phyloP scores from a whole-genome alignment of 2,113 vertebrate species.

The Cyanistes caeruleus region DNA sequence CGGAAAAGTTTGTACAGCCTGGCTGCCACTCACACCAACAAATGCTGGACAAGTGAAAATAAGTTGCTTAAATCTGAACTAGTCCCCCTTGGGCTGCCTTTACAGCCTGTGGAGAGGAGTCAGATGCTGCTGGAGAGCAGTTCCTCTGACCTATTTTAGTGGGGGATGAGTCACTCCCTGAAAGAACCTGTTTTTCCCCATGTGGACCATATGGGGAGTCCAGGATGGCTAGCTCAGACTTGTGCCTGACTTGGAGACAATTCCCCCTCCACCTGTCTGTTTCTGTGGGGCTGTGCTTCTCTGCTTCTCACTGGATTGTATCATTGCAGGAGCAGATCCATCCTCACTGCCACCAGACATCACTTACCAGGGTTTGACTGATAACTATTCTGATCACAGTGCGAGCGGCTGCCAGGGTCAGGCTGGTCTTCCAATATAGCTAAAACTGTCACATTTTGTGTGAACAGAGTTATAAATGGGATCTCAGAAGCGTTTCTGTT shows the following conservation, averaged over 20 bases:
- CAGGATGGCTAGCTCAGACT: conserved; percentile 25
- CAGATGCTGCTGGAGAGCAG: background rate
- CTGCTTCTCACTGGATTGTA: background rate
- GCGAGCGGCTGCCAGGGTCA: conserved; percentile 40
- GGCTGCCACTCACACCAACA: background rate
- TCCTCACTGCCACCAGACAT: background rate
- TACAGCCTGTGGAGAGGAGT: conserved; percentile 3
- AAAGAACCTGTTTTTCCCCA: conserved; percentile 59
- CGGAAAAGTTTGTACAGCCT: background rate
- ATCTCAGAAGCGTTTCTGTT: background rate
- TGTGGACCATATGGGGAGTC: background rate
- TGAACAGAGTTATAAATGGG: conserved; percentile 17
- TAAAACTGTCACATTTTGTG: conserved; percentile 51
- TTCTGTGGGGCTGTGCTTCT: background rate
- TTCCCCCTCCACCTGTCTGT: background rate
- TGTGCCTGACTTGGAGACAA: background rate
- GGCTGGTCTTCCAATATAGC: background rate
- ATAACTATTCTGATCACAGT: conserved; percentile 58
- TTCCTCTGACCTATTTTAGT: conserved; percentile 56
- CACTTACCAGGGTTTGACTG: background rate
- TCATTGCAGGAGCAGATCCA: background rate
- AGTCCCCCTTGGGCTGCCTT: background rate
- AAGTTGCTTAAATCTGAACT: background rate
- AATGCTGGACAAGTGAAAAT: background rate
- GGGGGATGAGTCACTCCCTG: conserved; percentile 20